Evolutionary conservation across 2,888 invertebrate genomes (phyloP), one percentile per base, ranked within the genome.

Genomic region (Tillus elongatus): DNA sequence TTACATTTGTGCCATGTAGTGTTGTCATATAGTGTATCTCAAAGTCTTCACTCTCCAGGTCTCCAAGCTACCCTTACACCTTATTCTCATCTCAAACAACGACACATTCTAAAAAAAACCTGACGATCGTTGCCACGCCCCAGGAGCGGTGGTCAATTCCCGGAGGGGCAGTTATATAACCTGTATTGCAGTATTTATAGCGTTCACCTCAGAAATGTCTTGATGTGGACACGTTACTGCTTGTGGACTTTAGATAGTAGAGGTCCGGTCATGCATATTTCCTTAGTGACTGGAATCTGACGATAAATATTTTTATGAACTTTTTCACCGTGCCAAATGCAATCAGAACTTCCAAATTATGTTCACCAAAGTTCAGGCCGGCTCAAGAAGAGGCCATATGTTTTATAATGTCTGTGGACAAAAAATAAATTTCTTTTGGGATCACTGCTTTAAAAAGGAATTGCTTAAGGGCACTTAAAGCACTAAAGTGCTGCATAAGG

Each of bases 281-380:
- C 24, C n/a, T 19, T 19, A 19, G n/a, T n/a, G n/a, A 19, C 24
- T 8, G 24, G 24, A 19, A 19, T n/a, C 24, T 19, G 24, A 8
- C 24, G 6, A 19, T 19, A 19, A 8, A 19, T 19, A 19, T 19
- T 19, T 19, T 19, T 19, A 19, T 19, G 24, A 19, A 19, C n/a
- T 19, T 19, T 19, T 19, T 19, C 24, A 8, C n/a, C 24, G 24
- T 19, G 24, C 6, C 24, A 6, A 6, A 19, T 19, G n/a, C 6
- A 19, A 19, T 19, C 24, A 19, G n/a, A 19, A 8, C 6, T 8
- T n/a, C n/a, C n/a, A 19, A n/a, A 8, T 19, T n/a, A 19, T 19
- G 24, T 19, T 19, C 24, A 19, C n/a, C n/a, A 8, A 19, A 19
- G n/a, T 19, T 19, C 24, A 19, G 6, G n/a, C 6, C n/a, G n/a